Conservation (phyloP, 2,113 vertebrate species). For the Gracilinanus agilis region DNA sequence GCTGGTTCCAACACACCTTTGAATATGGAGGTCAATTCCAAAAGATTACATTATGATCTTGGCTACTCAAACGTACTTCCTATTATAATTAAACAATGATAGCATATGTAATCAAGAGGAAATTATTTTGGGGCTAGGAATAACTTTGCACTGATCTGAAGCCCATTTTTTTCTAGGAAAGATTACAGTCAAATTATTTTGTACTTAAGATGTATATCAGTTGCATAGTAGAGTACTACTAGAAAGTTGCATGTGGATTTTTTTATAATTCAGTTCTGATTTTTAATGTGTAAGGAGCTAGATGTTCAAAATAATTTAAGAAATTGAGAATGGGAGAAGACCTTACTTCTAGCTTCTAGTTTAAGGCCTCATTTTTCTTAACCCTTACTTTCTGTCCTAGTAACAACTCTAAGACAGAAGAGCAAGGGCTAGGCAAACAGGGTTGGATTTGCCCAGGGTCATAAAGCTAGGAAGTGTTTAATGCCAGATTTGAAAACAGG, state of each 20-base stretch:
- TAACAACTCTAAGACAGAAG: no score
- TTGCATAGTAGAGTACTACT: conserved; percentile 22
- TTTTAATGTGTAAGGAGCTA: conserved; percentile 42
- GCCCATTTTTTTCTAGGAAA: neutral
- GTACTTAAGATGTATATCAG: conserved; percentile 48
- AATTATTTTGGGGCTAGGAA: neutral
- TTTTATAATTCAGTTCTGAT: conserved; percentile 43
- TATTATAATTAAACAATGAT: neutral
- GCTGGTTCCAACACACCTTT: neutral
- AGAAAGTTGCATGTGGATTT: conserved; percentile 40
- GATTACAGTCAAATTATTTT: conserved; percentile 28
- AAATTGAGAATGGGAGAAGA: conserved; percentile 11
- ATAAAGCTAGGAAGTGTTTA: no score
- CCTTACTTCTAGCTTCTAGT: neutral
- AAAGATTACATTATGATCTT: neutral
- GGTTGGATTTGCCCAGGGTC: no score
- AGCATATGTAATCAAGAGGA: neutral
- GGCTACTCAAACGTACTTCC: neutral
- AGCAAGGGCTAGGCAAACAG: no score
- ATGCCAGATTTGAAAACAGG: no score
- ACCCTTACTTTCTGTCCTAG: no score
- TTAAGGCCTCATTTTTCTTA: neutral
- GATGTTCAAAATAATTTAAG: conserved; percentile 37
- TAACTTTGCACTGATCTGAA: conserved; percentile 39
- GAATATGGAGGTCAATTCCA: neutral